phyloP scores from a whole-genome alignment of 2,113 vertebrate species.

The Eretmochelys imbricata region DNA sequence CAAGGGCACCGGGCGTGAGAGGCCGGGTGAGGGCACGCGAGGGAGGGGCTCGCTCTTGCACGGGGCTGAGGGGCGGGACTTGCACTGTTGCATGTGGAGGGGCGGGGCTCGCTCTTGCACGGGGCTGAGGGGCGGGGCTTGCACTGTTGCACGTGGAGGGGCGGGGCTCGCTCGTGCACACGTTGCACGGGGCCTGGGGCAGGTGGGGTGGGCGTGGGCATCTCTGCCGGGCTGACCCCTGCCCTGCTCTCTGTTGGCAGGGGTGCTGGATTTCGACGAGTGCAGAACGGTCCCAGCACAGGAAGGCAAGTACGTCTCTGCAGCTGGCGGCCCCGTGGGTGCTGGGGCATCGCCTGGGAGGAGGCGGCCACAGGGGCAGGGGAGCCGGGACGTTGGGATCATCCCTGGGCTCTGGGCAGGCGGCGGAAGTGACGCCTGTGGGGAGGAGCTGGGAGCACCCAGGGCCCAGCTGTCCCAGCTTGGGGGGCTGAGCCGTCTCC shows the following conservation, averaged over 20 bases:
- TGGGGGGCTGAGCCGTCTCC: not conserved
- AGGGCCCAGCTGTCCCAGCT: not conserved
- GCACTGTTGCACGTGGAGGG: not conserved
- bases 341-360: not conserved
- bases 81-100: not conserved
- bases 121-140: too few species aligned
- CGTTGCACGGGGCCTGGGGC: not conserved
- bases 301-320: slow-evolving; percentile 84
- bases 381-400: too few species aligned
- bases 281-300: slow-evolving; percentile 78
- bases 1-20: slow-evolving; percentile 91
- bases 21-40: slow-evolving; percentile 81
- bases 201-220: accelerated
- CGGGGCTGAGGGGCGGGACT: accelerated
- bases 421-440: not conserved
- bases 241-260: slow-evolving; percentile 59
- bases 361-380: too few species aligned
- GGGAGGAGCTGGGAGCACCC: not conserved
- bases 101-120: accelerated
- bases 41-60: accelerated
- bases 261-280: slow-evolving; percentile 87
- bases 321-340: slow-evolving; percentile 33
- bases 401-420: not conserved
- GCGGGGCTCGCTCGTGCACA: not conserved
- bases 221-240: not conserved